These are phyloP conservation scores for Mesochorus sp. DNA, from an alignment of 2,888 invertebrate genomes.

Conservation along the genomic window DNA sequence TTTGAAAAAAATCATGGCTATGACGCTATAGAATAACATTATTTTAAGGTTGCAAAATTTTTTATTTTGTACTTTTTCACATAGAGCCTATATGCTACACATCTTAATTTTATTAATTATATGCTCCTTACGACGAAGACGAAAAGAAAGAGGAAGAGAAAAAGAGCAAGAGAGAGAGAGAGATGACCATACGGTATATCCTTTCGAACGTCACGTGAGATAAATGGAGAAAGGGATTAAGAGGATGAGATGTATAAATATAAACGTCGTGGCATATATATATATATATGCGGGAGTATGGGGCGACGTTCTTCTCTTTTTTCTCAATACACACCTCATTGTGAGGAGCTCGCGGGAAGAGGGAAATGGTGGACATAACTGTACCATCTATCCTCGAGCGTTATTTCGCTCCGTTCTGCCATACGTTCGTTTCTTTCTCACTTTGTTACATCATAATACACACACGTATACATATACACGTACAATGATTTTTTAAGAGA, in stretches of 20 bases:
- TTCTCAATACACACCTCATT: too few species aligned
- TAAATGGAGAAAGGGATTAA: constrained; percentile 57
- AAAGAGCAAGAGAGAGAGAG: constrained; percentile 39
- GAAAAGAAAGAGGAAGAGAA: constrained; percentile 4
- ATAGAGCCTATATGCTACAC: too few species aligned
- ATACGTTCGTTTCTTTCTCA: constrained; percentile 16
- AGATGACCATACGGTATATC: constrained; percentile 74
- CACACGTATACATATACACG: not conserved
- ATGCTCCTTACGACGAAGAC: constrained; percentile 46
- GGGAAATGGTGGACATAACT: constrained; percentile 69
- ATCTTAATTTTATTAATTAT: constrained; percentile 43
- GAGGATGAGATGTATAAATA: constrained; percentile 8
- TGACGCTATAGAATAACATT: too few species aligned
- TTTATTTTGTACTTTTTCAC: too few species aligned
- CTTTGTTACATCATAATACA: constrained; percentile 16
- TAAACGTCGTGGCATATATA: not conserved
- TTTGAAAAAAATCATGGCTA: too few species aligned
- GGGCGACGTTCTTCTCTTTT: constrained; percentile 5
- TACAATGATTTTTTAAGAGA: constrained; percentile 59
- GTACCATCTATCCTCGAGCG: constrained; percentile 71
- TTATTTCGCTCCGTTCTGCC: constrained; percentile 4
- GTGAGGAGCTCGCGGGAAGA: constrained; percentile 25
- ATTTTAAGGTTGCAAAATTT: too few species aligned
- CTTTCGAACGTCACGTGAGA: constrained; percentile 62
- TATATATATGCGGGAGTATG: constrained; percentile 9